Percentiles rank a stretch among this genome's conserved stretches.
Evolutionary conservation across 2,888 invertebrate genomes (phyloP).

Genomic region (Aleiodes leptofemur): DNA sequence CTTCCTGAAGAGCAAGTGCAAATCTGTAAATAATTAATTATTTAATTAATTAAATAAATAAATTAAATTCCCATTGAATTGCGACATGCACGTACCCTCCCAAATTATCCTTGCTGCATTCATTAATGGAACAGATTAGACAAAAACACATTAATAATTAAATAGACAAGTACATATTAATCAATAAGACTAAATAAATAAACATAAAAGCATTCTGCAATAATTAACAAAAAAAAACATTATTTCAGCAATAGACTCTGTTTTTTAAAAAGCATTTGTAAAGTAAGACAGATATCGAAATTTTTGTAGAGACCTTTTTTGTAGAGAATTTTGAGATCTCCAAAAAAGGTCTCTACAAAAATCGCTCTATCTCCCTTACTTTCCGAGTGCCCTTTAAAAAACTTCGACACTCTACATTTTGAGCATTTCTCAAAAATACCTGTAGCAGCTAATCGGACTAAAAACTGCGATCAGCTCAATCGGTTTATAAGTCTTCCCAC

Average conservation of each 20-base stretch:
- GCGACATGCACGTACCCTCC: conserved; percentile 60
- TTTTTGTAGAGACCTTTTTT: too few relatives aligned
- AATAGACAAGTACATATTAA: neutral
- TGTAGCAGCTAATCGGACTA: conserved; percentile 85
- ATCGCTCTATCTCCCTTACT: too few relatives aligned
- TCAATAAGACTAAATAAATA: conserved; percentile 6
- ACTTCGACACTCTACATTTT: too few relatives aligned
- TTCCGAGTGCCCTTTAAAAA: too few relatives aligned
- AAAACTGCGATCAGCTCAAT: conserved; percentile 90
- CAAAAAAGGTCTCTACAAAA: too few relatives aligned
- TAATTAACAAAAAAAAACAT: neutral
- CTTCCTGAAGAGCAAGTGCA: conserved; percentile 89
- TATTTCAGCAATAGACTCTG: neutral
- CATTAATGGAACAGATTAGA: conserved; percentile 17
- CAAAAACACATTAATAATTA: neutral
- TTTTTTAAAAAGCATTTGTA: too few relatives aligned
- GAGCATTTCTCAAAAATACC: conserved; percentile 63
- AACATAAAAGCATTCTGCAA: conserved; percentile 15
- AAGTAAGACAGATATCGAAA: too few relatives aligned
- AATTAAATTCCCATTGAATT: conserved; percentile 16
- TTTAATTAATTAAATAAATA: neutral
- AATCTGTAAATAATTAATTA: conserved; percentile 77
- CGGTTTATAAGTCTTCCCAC: conserved; percentile 92
- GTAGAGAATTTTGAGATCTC: too few relatives aligned
- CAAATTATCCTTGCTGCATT: conserved; percentile 58